Evolutionary conservation across 2,797 vertebrate species (phyloP).

Genomic region (Mergus octosetaceus): DNA sequence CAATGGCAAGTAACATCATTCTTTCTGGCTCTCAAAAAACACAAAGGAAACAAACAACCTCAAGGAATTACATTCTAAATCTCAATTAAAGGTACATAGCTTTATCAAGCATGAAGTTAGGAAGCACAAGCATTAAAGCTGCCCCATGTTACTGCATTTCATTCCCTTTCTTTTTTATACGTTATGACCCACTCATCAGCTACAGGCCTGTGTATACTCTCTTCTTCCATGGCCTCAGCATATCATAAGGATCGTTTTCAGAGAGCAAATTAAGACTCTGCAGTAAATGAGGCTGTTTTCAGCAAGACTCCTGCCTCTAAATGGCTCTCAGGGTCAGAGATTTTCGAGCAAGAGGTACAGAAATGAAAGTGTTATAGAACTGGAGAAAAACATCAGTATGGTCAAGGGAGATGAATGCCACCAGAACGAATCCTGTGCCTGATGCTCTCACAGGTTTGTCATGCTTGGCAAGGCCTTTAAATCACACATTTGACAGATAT

Average conservation of each 20-base stretch:
- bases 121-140: neutral
- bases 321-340: neutral
- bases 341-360: neutral
- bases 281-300: neutral
- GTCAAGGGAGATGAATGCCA: neutral
- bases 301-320: neutral
- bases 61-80: neutral
- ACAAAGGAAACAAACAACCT: neutral
- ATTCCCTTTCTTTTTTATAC: neutral
- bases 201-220: neutral
- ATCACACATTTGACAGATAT: neutral
- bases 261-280: neutral
- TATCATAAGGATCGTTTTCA: neutral
- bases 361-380: neutral
- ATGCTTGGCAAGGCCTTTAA: neutral
- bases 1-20: neutral
- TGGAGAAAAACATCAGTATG: neutral
- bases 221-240: neutral
- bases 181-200: neutral
- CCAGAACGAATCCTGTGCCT: neutral
- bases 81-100: neutral
- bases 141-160: fast-evolving
- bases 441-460: fast-evolving
- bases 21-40: neutral
- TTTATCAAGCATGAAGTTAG: neutral